Conservation (phyloP, 2,888 invertebrate genomes). For the Gandaritis pyraliata region DNA sequence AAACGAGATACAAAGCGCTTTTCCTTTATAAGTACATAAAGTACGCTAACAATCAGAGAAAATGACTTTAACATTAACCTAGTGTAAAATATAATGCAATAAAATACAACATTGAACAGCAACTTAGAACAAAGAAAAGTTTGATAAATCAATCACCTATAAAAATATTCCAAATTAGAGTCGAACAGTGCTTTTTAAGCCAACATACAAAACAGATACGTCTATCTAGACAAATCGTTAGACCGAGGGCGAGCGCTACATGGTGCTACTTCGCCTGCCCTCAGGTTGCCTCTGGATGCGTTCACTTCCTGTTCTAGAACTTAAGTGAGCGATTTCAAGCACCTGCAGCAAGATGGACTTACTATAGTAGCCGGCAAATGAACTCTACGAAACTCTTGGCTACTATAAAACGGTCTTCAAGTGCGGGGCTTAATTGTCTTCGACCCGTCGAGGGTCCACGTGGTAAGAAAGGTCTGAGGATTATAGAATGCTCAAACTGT, state of each 20-base stretch:
- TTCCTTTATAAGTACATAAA: slow-evolving; percentile 12
- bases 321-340: background rate
- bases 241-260: no score
- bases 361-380: background rate
- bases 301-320: no score
- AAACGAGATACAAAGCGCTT: slow-evolving; percentile 27
- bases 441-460: no score
- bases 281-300: background rate
- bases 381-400: background rate
- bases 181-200: slow-evolving; percentile 25
- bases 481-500: background rate
- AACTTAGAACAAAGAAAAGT: slow-evolving; percentile 24
- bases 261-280: background rate
- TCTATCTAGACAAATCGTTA: no score
- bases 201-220: background rate
- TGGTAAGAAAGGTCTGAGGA: no score
- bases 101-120: slow-evolving; percentile 27
- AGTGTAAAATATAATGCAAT: slow-evolving; percentile 23
- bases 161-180: slow-evolving; percentile 9
- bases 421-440: background rate
- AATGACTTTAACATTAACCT: slow-evolving; percentile 3
- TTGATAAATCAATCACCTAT: slow-evolving; percentile 25
- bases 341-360: background rate
- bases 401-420: background rate
- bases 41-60: slow-evolving; percentile 10